Percentiles rank a stretch among this genome's conserved stretches.
phyloP scores from a whole-genome alignment of 2,888 invertebrate genomes.

The Paralinhomoeus sp. region DNA sequence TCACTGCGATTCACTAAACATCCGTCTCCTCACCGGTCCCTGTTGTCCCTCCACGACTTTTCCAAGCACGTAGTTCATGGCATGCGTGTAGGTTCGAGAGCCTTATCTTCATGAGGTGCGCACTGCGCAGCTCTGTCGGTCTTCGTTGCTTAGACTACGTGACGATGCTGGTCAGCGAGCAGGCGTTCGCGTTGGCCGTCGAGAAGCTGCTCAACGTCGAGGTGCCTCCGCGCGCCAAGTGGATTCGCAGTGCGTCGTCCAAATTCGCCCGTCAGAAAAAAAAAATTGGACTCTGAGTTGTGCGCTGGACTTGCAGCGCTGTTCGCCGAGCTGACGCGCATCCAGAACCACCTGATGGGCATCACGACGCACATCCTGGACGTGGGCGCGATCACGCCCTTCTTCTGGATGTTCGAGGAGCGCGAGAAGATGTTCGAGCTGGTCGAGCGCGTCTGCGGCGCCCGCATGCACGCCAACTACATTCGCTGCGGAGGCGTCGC shows the following conservation, averaged over 20 bases:
- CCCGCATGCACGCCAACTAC: conserved; percentile 96
- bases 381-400: conserved; percentile 85
- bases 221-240: conserved; percentile 54
- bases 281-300: conserved; percentile 56
- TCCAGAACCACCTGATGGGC: conserved; percentile 92
- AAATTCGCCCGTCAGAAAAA: conserved; percentile 49
- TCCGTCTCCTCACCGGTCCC: too few relatives aligned
- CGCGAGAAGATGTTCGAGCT: conserved; percentile 64
- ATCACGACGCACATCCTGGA: conserved; percentile 87
- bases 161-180: conserved; percentile 98
- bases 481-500: conserved; percentile 83
- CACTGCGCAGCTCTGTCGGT: too few relatives aligned
- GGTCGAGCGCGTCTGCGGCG: conserved; percentile 89
- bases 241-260: conserved; percentile 52
- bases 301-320: conserved; percentile 39
- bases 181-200: conserved; percentile 78
- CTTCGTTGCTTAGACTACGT: conserved; percentile 44
- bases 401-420: conserved; percentile 95
- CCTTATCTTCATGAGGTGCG: too few relatives aligned
- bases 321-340: conserved; percentile 79
- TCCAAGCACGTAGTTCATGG: too few relatives aligned
- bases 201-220: conserved; percentile 65
- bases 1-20: too few relatives aligned
- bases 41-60: too few relatives aligned
- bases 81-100: too few relatives aligned